Evolutionary conservation across 2,888 invertebrate genomes (phyloP), one percentile per base, ranked within the genome.

Genomic region (Leptopilina myrica): DNA sequence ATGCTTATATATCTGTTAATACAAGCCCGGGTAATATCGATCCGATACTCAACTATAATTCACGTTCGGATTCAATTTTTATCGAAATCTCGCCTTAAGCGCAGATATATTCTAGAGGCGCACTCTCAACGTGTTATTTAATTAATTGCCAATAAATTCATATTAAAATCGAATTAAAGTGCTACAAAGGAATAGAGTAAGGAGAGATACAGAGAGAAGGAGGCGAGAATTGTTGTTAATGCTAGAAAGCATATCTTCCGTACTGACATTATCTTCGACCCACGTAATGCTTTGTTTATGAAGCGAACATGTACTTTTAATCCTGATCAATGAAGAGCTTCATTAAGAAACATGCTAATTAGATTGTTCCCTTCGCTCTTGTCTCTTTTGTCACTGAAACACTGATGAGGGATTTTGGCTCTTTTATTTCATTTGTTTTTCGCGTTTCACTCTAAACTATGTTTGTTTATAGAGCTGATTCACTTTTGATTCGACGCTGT

Each of bases 391-490:
- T 59, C 62, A 62, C 20, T 62, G 20, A 20, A 62, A 62, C 15
- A 7, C 5, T n/a, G 33, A 59, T 69, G 62, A 80, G 79, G 64
- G 78, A 80, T 53, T 46, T 46, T 11, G 9, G 7, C 6, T 9
- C 46, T 46, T 46, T 7, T 46, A 46, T 46, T 46, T 46, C 9
- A 46, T 46, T 46, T 46, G 2, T 46, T 46, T 46, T 33, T 33
- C 33, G 33, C 5, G 33, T 33, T 33, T 33, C 33, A 33, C 33
- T 33, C 33, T 0, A 33, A 33, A 33, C 33, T 33, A 33, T 33
- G 33, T 33, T 33, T 3, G 3, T 33, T 4, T 3, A 5, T 33
- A 33, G 3, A 5, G 33, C 3, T 33, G 33, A 33, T 33, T 33
- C 33, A 33, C 3, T 33, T 33, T 33, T 33, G 3, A 4, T 33